These are phyloP conservation scores for Corythornis cristatus DNA, from an alignment of 2,113 vertebrate genomes.

Conservation along the genomic window DNA sequence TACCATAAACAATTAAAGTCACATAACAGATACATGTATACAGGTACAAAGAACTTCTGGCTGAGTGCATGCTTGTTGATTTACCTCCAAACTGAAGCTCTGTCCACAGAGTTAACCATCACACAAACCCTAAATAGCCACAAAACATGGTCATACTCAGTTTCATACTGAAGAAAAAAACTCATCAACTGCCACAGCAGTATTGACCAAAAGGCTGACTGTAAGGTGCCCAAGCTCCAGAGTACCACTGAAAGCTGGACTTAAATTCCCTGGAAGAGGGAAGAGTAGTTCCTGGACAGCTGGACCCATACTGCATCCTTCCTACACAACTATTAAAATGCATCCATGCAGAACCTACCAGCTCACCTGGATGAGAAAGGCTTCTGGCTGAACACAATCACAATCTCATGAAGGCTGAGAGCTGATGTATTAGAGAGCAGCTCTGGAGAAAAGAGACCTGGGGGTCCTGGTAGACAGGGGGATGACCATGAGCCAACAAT, in stretches of 20 bases:
- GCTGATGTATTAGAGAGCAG: too few species aligned
- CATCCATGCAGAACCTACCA: not conserved
- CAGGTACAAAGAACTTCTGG: not conserved
- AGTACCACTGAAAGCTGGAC: not conserved
- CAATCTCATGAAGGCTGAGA: not conserved
- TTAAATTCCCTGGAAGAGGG: not conserved
- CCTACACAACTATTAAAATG: not conserved
- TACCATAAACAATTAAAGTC: not conserved
- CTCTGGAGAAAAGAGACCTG: too few species aligned
- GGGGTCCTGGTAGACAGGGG: too few species aligned
- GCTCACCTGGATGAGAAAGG: not conserved
- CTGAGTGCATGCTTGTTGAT: not conserved
- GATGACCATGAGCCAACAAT: too few species aligned
- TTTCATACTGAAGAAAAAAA: not conserved
- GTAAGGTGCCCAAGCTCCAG: not conserved
- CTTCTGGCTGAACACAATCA: not conserved
- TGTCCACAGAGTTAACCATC: not conserved
- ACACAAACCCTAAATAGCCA: not conserved
- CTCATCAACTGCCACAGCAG: not conserved
- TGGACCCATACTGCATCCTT: not conserved
- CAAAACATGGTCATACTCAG: not conserved
- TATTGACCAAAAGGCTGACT: not conserved
- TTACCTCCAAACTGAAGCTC: not conserved
- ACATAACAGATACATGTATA: not conserved
- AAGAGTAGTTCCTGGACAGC: not conserved